Base-by-base conservation (phyloP, 2,888 invertebrate species). In the Cerastoderma edule region DNA sequence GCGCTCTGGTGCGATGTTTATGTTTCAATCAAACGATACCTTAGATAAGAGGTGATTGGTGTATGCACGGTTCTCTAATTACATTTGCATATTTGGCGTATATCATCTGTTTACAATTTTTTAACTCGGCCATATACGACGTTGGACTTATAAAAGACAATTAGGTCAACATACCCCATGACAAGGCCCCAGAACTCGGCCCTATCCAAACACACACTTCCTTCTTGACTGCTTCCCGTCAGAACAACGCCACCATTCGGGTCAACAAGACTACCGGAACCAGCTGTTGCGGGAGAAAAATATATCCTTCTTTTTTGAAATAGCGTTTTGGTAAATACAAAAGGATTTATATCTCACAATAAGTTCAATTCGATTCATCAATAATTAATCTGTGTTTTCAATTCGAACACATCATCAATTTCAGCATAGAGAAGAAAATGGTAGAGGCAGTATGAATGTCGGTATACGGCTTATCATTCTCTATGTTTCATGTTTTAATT, bases 181-280 rank as follows among this genome's bases (percentile, higher is more conserved):
- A 60, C 39, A 2, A 60, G 60, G 2, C 60, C 60, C 60, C 60
- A 60, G 27, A 60, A 60, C 22, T n/a, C 13, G 8, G 60, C 39
- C 24, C 27, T 60, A 2, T 35, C 35, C 60, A 60, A 24, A 13
- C 60, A 60, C 39, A 60, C 60, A 1, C 24, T 60, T n/a, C 27
- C 53, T 5, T 53, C 53, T 24, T 24, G 53, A 24, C 27, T 53
- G 53, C 2, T 6, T 1, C 53, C 27, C 10, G 27, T 53, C 53
- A 19, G 24, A 5, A 53, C 53, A 53, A 28, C 27, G 10, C 27
- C 27, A 6, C 27, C 53, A 53, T 53, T 28, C 2, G 53, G 53
- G 27, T 53, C 53, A 28, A 24, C 27, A 13, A 27, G 53, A 53
- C 53, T 53, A 27, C 27, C 4, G 27, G 53, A 4, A n/a, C 6